Base-by-base conservation (phyloP, 2,797 vertebrate genomes). In the Onychomys leucogaster region DNA sequence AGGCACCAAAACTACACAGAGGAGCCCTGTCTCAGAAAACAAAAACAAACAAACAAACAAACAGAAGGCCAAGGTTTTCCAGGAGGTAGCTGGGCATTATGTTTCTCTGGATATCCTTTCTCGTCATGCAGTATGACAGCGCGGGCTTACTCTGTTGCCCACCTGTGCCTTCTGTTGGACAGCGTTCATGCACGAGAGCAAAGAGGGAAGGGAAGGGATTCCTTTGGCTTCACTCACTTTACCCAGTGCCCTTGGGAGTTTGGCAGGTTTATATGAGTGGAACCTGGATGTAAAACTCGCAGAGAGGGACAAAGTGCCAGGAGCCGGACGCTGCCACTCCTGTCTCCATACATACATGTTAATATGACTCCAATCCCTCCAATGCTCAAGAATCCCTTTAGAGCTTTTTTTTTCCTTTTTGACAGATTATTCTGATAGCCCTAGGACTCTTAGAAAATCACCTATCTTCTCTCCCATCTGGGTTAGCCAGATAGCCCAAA, bases 91-190 rank as follows among this genome's bases (percentile, higher is more conserved):
- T 77, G 43, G 75, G 6, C 75, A 46, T 49, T 77, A 77, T 13
- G 29, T 46, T 49, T 77, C 41, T 77, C 43, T 77, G 75, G 49
- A 46, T 16, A 29, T 21, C 25, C 41, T 76, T 29, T 46, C 46
- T 8, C 5, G 29, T 29, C 6, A 29, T 2, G 5, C 2, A 46
- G 41, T 4, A 0, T 29, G 29, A 37, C 14, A 2, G 16, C 13
- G 16, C 34, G 29, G 69, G n/a, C 69, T 21, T 9, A 41, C 19
- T 73, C 69, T 37, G 17, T 73, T 21, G 69, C 69, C 69, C 19
- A 77, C 43, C 25, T 25, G 2, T 29, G 6, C 27, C 43, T 49
- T 77, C 43, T 49, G 43, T 49, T 77, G 43, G 43, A 29, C 25
- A 13, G 13, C 25, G 9, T 77, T 32, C 43, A 46, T 27, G 46